Percentiles rank a stretch among this genome's conserved stretches.
Evolutionary conservation across 2,888 invertebrate species (phyloP).

Genomic region (Sphinx pinastri): DNA sequence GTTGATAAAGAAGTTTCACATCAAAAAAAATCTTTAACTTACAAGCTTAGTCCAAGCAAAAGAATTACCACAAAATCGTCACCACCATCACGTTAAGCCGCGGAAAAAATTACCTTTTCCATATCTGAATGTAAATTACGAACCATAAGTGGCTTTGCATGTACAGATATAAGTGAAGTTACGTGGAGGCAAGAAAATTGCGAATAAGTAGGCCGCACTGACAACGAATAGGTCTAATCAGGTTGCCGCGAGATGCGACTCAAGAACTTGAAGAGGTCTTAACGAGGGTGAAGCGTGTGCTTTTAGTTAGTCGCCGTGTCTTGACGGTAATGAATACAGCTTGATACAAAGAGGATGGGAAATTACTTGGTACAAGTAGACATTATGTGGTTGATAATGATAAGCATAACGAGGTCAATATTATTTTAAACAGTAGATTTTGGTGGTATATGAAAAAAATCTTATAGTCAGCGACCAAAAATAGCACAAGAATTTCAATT

Average conservation of each 20-base stretch:
- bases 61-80: neutral
- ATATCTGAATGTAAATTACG: neutral
- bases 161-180: slow-evolving; percentile 13
- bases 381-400: too few relatives aligned
- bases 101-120: neutral
- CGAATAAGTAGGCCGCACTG: slow-evolving; percentile 11
- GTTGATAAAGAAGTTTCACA: too few relatives aligned
- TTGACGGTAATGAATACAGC: neutral
- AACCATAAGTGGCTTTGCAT: slow-evolving; percentile 8
- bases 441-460: too few relatives aligned
- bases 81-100: neutral
- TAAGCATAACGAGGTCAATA: too few relatives aligned
- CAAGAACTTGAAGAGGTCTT: slow-evolving; percentile 10
- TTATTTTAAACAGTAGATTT: too few relatives aligned
- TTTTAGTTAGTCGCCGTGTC: neutral
- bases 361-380: too few relatives aligned
- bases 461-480: too few relatives aligned
- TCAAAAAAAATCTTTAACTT: neutral
- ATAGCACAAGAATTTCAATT: neutral
- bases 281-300: neutral
- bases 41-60: too few relatives aligned
- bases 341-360: neutral
- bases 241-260: neutral
- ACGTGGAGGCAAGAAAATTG: slow-evolving; percentile 13
- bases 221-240: slow-evolving; percentile 14